phyloP scores from a whole-genome alignment of 23 tunicate species.

The Ascidia mentula region DNA sequence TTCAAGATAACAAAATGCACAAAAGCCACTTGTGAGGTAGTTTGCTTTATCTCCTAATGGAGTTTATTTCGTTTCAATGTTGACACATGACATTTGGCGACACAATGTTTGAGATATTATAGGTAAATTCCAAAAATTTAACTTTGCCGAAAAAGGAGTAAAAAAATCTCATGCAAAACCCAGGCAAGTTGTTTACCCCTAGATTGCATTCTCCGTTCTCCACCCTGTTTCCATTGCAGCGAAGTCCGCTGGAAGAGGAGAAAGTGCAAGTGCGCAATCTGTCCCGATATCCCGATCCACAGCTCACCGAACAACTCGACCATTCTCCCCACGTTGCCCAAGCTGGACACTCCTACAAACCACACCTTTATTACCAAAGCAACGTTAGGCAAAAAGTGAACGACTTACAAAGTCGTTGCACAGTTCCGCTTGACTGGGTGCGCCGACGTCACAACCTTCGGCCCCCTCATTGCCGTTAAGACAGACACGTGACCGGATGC shows the following conservation, averaged over 20 bases:
- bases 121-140: too few relatives aligned
- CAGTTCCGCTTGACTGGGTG: not conserved
- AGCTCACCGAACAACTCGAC: slow-evolving; percentile 31
- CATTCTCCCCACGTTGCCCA: slow-evolving; percentile 52
- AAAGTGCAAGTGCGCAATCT: slow-evolving; percentile 32
- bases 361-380: not conserved
- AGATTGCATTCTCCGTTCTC: slow-evolving; percentile 43
- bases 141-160: too few relatives aligned
- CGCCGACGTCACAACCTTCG: not conserved
- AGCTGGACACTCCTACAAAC: slow-evolving; percentile 33
- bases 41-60: too few relatives aligned
- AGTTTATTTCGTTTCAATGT: too few relatives aligned
- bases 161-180: too few relatives aligned
- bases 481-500: slow-evolving; percentile 36
- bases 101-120: too few relatives aligned
- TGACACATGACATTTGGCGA: too few relatives aligned
- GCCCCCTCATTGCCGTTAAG: slow-evolving; percentile 41
- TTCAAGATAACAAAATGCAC: not conserved
- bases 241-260: not conserved
- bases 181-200: too few relatives aligned
- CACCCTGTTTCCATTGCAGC: slow-evolving; percentile 42
- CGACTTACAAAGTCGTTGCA: not conserved
- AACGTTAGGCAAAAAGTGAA: not conserved
- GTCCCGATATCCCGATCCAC: slow-evolving; percentile 45
- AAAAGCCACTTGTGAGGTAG: too few relatives aligned